Evolutionary conservation across 2,888 invertebrate genomes (phyloP), one percentile per base, ranked within the genome.

Genomic region (Coleophora flavipennella): DNA sequence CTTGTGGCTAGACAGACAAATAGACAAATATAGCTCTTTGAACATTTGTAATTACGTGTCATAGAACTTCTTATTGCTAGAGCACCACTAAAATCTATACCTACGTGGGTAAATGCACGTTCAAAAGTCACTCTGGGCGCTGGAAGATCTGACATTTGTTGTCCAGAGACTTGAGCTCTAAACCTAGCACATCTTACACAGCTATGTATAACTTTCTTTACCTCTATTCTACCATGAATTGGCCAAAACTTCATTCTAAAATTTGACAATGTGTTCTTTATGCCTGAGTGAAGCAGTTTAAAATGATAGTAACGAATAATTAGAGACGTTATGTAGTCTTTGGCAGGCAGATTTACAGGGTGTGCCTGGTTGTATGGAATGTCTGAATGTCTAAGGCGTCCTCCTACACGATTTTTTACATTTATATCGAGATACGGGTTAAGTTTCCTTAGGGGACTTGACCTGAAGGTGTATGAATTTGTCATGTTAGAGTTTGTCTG

Each of bases 11-110:
- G 12, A 12, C 40, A 40, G 8, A 37, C 26, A 27, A 43, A 40
- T 12, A 43, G 14, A 31, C 43, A 40, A 11, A 43, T 40, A 13
- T 40, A 43, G 3, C 34, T 31, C 13, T 40, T 37, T 13, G 28
- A 14, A 26, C 37, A 40, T 31, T 14, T 43, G 35, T 20, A 39
- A 13, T 36, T 42, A 14, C 42, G 34, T 13, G 28, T 12, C 34
- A 36, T 45, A 7, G 35, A 27, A 38, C 33, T 41, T 12, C 39
- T 35, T n/a, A 46, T 40, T 31, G 34, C 13, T 34, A 42, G 37
- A 20, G 44, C 40, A 13, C 46, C 46, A 38, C 42, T 41, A 31
- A 35, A 46, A 39, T 46, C 46, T 29, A 46, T 32, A 7, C 44
- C 42, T 32, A 39, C 40, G 41, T 44, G 44, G 9, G 13, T 12